Evolutionary conservation across 30 jellyfish, hydroid and myxozoan species (phyloP).

Genomic region (Mastigias papua): DNA sequence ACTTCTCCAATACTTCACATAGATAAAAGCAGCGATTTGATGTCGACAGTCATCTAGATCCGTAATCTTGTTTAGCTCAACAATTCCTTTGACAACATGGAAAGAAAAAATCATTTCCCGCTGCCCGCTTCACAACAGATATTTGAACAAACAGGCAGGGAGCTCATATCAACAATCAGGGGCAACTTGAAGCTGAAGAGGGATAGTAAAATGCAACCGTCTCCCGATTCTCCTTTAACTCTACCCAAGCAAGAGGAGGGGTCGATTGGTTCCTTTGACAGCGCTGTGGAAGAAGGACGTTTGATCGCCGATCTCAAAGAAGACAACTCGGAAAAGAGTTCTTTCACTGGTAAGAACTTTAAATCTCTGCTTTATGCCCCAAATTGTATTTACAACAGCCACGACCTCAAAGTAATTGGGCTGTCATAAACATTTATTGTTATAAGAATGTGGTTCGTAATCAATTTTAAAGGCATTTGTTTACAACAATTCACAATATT

Average conservation of each 20-base stretch:
- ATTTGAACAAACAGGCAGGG: slow-evolving; percentile 78
- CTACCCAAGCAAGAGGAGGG: slow-evolving; percentile 80
- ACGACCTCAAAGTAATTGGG: slow-evolving; percentile 81
- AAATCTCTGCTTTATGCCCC: slow-evolving; percentile 70
- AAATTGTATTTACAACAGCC: slow-evolving; percentile 74
- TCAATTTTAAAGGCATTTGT: slow-evolving; percentile 68
- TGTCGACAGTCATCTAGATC: slow-evolving; percentile 78
- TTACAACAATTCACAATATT: slow-evolving; percentile 64
- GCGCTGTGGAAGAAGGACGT: slow-evolving; percentile 73
- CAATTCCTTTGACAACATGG: slow-evolving; percentile 84
- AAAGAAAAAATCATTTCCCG: slow-evolving; percentile 83
- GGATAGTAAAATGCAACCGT: slow-evolving; percentile 67
- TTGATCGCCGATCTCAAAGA: slow-evolving; percentile 49
- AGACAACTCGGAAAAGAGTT: slow-evolving; percentile 57
- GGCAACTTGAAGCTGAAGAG: slow-evolving; percentile 59
- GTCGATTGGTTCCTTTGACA: slow-evolving; percentile 58
- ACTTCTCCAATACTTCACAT: slow-evolving; percentile 74
- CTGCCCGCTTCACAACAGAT: slow-evolving; percentile 79
- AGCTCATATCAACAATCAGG: slow-evolving; percentile 74
- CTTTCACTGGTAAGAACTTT: slow-evolving; percentile 74
- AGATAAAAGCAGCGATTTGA: slow-evolving; percentile 82
- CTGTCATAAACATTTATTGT: slow-evolving; percentile 77
- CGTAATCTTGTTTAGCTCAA: slow-evolving; percentile 80
- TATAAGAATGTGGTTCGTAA: slow-evolving; percentile 70
- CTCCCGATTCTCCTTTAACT: slow-evolving; percentile 77